A percentile compares a stretch with the other conserved stretches of the same genome.
Evolutionary conservation across 2,797 vertebrate genomes (phyloP).

Genomic region (Pipistrellus nathusii): DNA sequence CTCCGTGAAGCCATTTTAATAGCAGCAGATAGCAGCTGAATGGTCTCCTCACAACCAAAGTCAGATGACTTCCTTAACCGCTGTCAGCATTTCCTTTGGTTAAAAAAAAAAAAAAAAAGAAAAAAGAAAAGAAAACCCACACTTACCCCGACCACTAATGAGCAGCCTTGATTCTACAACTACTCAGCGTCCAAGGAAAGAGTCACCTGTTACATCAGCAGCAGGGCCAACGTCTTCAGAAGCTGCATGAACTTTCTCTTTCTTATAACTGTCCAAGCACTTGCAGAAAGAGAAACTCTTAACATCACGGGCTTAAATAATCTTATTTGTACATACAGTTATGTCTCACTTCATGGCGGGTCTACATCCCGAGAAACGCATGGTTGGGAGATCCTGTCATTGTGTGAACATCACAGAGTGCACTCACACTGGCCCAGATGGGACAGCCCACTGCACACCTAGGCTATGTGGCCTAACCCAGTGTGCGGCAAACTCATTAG

Average conservation of each 20-base stretch:
- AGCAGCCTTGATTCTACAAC: conserved; percentile 37
- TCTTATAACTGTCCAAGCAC: not conserved
- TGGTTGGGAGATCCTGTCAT: not conserved
- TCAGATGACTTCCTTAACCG: not conserved
- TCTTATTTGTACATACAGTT: not conserved
- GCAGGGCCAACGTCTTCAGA: not conserved
- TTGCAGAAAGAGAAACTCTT: not conserved
- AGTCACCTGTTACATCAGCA: conserved; percentile 6
- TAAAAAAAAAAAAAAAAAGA: conserved; percentile 9
- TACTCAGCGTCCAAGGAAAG: not conserved
- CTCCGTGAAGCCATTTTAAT: not conserved
- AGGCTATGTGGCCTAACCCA: not conserved
- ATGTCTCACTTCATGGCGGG: not conserved
- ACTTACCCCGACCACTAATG: conserved; percentile 64
- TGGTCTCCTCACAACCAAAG: not conserved
- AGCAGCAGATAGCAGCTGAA: not conserved
- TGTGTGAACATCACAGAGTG: not conserved
- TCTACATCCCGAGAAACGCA: not conserved
- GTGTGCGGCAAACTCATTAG: no score
- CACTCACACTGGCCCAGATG: no score
- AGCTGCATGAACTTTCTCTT: not conserved
- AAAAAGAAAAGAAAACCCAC: conserved; percentile 6
- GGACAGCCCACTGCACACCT: no score
- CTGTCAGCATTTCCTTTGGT: conserved; percentile 46
- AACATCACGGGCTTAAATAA: not conserved